phyloP scores from a whole-genome alignment of 2,888 invertebrate species.

The Mongoloraphidia duomilia region DNA sequence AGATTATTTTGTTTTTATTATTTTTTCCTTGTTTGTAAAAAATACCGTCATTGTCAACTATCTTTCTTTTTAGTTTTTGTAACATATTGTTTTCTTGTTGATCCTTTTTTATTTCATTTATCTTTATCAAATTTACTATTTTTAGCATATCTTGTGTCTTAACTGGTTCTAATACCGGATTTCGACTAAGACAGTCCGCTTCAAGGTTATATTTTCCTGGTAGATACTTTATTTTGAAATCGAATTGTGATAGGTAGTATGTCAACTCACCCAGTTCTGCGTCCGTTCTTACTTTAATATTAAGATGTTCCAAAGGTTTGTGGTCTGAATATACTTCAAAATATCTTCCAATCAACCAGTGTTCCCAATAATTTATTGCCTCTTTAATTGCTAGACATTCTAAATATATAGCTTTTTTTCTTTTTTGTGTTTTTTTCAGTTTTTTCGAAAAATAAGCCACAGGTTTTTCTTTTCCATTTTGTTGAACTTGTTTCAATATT shows the following conservation, averaged over 20 bases:
- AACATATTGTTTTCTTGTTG: too few relatives aligned
- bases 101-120: conserved; percentile 11
- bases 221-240: conserved; percentile 12
- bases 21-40: conserved; percentile 11
- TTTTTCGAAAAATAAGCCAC: too few relatives aligned
- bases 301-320: conserved; percentile 13
- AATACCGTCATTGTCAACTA: conserved; percentile 10
- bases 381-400: too few relatives aligned
- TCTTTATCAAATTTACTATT: conserved; percentile 11
- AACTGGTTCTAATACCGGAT: conserved; percentile 11
- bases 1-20: conserved; percentile 12
- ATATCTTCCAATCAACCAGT: not conserved
- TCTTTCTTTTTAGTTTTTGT: conserved; percentile 8
- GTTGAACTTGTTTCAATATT: conserved; percentile 7
- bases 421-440: too few relatives aligned
- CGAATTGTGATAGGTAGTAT: conserved; percentile 14
- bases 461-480: conserved; percentile 4
- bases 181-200: conserved; percentile 13
- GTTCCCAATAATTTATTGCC: not conserved
- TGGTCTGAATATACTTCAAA: not conserved
- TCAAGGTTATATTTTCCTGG: conserved; percentile 14
- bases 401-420: too few relatives aligned
- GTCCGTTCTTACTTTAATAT: conserved; percentile 12
- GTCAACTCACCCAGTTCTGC: conserved; percentile 14
- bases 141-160: conserved; percentile 11